Percentiles rank a stretch among this genome's conserved stretches.
phyloP scores from a whole-genome alignment of 2,113 vertebrate species.

The Corvus moneduloides region DNA sequence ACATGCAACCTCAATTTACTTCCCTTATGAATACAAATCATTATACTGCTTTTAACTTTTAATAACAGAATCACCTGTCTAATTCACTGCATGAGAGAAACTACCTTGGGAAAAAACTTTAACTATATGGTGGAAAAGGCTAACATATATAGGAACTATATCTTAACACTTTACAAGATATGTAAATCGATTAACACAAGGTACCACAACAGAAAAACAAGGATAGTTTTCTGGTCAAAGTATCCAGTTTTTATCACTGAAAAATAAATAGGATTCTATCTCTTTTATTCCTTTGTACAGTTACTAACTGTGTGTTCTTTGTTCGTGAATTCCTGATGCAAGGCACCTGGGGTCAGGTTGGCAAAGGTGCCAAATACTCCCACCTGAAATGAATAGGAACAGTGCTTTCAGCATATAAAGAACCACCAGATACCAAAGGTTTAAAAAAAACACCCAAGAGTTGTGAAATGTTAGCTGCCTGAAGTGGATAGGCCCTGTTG shows the following conservation, averaged over 20 bases:
- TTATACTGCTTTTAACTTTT: conserved; percentile 11
- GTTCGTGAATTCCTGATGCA: conserved; percentile 36
- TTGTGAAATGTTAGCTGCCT: background rate
- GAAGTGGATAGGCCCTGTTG: background rate
- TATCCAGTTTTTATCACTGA: background rate
- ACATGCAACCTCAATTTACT: background rate
- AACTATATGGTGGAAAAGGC: background rate
- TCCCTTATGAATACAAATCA: background rate
- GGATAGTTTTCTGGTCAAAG: background rate
- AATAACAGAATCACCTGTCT: background rate
- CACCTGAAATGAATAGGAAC: conserved; percentile 16
- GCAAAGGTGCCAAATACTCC: conserved; percentile 32
- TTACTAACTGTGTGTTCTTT: conserved; percentile 12
- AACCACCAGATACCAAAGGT: background rate
- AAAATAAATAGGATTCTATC: background rate
- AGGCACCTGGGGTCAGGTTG: conserved; percentile 30
- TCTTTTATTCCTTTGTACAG: background rate
- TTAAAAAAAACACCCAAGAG: background rate
- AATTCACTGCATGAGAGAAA: background rate
- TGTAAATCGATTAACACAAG: background rate
- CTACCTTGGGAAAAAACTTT: background rate
- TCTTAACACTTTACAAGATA: background rate
- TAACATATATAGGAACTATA: background rate
- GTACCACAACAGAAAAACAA: background rate
- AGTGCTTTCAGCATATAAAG: conserved; percentile 6